These are phyloP conservation scores for Crotophaga sulcirostris DNA, from an alignment of 2,113 vertebrate genomes.

Conservation along the genomic window DNA sequence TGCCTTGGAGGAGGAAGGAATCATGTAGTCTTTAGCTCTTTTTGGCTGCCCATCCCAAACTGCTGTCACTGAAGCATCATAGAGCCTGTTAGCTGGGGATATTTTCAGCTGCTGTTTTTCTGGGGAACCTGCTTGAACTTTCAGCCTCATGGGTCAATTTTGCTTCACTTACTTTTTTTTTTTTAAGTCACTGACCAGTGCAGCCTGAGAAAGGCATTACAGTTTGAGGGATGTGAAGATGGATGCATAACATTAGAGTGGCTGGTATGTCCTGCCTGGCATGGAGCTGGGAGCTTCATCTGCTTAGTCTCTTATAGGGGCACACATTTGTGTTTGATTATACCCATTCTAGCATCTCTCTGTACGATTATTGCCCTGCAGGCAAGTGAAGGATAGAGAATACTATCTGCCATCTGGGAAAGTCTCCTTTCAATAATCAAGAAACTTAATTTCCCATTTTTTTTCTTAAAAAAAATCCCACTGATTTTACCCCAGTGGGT, in stretches of 20 bases:
- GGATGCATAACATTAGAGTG: accelerated
- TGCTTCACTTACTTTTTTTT: slow-evolving; percentile 9
- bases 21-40: background rate
- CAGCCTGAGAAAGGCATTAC: background rate
- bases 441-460: background rate
- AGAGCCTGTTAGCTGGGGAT: background rate
- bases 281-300: background rate
- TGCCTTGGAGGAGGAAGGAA: background rate
- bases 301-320: background rate
- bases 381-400: background rate
- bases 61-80: background rate
- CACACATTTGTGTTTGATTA: background rate
- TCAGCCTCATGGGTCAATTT: background rate
- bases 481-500: background rate
- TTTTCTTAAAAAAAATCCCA: background rate
- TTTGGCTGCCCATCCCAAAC: background rate
- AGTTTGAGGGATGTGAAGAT: background rate
- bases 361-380: background rate
- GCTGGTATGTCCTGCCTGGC: background rate
- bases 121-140: background rate
- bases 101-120: background rate
- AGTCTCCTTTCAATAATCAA: background rate
- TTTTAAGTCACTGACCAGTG: background rate
- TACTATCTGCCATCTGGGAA: no score
- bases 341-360: background rate